phyloP scores from a whole-genome alignment of 2,113 vertebrate species.

The Scortum barcoo region DNA sequence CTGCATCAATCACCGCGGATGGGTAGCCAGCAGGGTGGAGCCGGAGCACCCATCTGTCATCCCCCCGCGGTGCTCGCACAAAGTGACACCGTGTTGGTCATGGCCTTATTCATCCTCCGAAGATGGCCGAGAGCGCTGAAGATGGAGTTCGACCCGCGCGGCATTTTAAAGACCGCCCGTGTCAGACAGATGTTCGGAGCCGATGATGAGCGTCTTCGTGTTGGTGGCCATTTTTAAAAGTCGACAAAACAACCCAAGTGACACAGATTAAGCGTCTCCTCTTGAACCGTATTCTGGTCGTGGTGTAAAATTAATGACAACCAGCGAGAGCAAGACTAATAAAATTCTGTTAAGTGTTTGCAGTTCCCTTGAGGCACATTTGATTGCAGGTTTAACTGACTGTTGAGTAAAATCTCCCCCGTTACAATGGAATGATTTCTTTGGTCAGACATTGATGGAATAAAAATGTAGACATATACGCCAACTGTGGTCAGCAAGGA shows the following conservation, averaged over 20 bases:
- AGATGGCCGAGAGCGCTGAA: constrained; percentile 29
- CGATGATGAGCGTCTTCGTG: constrained; percentile 1
- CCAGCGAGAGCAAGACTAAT: constrained; percentile 34
- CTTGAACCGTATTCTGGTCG: background rate
- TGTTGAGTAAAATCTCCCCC: constrained; percentile 14
- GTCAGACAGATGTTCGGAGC: constrained; percentile 12
- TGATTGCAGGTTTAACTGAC: constrained; percentile 40
- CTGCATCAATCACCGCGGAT: constrained; percentile 78
- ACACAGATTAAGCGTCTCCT: constrained; percentile 13
- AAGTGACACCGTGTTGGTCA: constrained; percentile 66
- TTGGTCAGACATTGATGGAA: constrained; percentile 1
- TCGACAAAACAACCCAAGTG: background rate
- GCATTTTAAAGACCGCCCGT: constrained; percentile 22
- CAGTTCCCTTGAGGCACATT: constrained; percentile 11
- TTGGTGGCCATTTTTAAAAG: constrained; percentile 1
- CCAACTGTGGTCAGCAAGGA: background rate
- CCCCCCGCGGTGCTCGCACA: constrained; percentile 49
- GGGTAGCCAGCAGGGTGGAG: constrained; percentile 68
- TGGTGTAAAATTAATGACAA: constrained; percentile 18
- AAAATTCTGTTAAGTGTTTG: constrained; percentile 38
- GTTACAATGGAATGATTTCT: background rate
- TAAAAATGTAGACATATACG: background rate
- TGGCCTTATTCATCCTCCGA: constrained; percentile 50
- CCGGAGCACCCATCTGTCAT: constrained; percentile 73
- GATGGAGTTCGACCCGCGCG: constrained; percentile 39